These are phyloP conservation scores for Empidonax traillii DNA, from an alignment of 2,113 vertebrate species.

Conservation along the genomic window DNA sequence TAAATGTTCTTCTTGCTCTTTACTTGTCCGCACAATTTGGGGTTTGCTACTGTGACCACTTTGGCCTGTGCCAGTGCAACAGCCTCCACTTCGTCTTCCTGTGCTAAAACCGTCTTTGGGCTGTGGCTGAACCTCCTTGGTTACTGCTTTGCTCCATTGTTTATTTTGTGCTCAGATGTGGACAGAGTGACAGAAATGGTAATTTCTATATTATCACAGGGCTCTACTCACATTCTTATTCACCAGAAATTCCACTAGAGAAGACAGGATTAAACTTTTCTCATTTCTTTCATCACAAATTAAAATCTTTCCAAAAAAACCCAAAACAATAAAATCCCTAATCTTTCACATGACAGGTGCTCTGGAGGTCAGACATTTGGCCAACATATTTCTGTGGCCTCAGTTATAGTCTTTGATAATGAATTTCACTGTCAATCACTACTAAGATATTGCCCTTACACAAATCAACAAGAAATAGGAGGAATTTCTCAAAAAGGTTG, in stretches of 20 bases:
- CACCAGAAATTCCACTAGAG: background rate
- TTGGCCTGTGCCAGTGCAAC: background rate
- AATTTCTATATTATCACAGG: background rate
- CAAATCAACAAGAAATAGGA: background rate
- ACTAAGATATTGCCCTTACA: background rate
- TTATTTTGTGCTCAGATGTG: background rate
- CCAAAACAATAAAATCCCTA: background rate
- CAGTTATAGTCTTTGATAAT: background rate
- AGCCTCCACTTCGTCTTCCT: background rate
- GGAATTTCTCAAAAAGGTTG: background rate
- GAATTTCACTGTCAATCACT: background rate
- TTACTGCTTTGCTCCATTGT: background rate
- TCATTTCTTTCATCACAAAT: background rate
- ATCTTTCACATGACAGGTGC: background rate
- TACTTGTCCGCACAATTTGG: accelerated
- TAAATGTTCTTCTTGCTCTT: background rate
- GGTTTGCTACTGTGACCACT: background rate
- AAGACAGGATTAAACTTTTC: background rate
- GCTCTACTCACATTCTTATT: background rate
- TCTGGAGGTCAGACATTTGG: background rate
- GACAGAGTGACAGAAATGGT: background rate
- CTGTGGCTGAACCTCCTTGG: background rate
- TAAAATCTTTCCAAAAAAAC: background rate
- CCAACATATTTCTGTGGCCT: background rate
- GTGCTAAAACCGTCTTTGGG: background rate